Conservation (phyloP, 2,797 vertebrate genomes). For the Enteromius viviparus region DNA sequence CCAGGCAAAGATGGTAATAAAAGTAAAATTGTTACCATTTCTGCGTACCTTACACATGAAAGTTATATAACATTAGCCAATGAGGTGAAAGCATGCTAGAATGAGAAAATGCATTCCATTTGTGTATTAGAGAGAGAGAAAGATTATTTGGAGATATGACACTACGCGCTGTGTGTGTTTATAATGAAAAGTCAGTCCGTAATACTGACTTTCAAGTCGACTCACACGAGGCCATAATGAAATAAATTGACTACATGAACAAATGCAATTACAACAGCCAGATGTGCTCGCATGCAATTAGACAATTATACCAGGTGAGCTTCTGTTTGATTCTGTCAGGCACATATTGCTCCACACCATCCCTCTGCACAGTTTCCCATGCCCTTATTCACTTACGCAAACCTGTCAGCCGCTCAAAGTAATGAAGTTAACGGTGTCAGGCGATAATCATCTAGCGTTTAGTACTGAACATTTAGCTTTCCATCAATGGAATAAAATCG, state of each 20-base stretch:
- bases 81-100: not conserved
- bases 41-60: not conserved
- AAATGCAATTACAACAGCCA: conserved; percentile 55
- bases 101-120: not conserved
- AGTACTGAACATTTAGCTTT: not conserved
- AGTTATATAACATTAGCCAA: not conserved
- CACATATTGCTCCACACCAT: conserved; percentile 39
- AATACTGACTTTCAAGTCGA: conserved; percentile 25
- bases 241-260: conserved; percentile 56
- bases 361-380: not conserved
- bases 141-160: not conserved
- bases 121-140: not conserved
- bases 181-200: conserved; percentile 37
- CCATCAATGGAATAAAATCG: not conserved
- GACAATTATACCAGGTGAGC: conserved; percentile 57
- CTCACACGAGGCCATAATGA: conserved; percentile 50
- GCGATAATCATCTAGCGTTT: conserved; percentile 13
- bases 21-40: not conserved
- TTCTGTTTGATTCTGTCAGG: conserved; percentile 52
- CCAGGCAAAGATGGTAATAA: not conserved
- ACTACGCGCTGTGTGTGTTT: conserved; percentile 26
- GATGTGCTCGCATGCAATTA: conserved; percentile 55
- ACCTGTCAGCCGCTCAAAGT: conserved; percentile 15
- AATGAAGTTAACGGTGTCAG: conserved; percentile 1
- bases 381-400: conserved; percentile 1